phyloP scores from a whole-genome alignment of 2,888 invertebrate species.

The Aspidiotus destructor region DNA sequence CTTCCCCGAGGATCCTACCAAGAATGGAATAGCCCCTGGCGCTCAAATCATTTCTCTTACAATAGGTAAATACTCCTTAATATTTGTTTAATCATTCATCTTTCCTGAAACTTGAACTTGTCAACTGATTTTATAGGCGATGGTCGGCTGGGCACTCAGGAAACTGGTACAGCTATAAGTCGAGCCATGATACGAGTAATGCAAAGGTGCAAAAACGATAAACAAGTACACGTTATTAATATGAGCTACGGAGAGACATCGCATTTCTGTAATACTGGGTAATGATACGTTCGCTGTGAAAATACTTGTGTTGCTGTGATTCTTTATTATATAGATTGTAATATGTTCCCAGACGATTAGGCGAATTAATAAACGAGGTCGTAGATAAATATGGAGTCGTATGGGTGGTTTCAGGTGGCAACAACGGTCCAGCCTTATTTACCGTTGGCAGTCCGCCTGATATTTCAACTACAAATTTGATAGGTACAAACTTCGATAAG shows the following conservation, averaged over 20 bases:
- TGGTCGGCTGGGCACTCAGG: conserved; percentile 84
- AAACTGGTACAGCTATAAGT: conserved; percentile 87
- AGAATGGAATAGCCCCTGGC: conserved; percentile 92
- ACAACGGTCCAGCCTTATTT: conserved; percentile 85
- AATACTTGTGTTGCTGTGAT: conserved; percentile 39
- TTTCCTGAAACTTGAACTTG: no score
- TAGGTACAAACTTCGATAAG: conserved; percentile 50
- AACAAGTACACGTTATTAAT: conserved; percentile 75
- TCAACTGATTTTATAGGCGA: conserved; percentile 50
- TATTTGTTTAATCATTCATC: neutral
- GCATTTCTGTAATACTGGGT: conserved; percentile 85
- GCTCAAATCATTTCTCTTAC: conserved; percentile 87
- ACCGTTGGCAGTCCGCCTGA: conserved; percentile 66
- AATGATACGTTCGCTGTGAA: conserved; percentile 33
- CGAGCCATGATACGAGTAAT: conserved; percentile 83
- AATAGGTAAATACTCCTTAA: conserved; percentile 48
- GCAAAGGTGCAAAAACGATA: conserved; percentile 49
- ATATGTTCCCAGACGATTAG: conserved; percentile 57
- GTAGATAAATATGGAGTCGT: conserved; percentile 84
- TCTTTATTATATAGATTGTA: neutral
- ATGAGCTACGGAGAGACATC: conserved; percentile 97
- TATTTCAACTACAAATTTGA: conserved; percentile 60
- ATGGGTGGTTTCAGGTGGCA: conserved; percentile 91
- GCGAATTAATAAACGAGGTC: conserved; percentile 73
- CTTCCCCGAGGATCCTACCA: conserved; percentile 74